A percentile compares a stretch with the other conserved stretches of the same genome.
Conservation (phyloP, 2,888 invertebrate genomes). For the Panzeria rudis region DNA sequence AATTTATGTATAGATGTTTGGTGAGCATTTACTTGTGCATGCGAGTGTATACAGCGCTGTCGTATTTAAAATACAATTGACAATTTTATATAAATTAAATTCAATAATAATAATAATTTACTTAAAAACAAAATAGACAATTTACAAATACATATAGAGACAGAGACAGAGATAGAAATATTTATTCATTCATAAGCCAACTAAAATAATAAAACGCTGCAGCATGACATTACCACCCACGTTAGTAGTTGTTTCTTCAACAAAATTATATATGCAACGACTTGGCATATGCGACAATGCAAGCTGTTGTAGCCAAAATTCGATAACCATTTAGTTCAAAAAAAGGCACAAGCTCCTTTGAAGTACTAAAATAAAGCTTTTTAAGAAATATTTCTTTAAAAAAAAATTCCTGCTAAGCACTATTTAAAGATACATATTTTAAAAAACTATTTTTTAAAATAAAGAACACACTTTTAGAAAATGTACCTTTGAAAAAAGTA, state of each 20-base stretch:
- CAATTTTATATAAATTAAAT: conserved; percentile 60
- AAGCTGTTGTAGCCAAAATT: conserved; percentile 6
- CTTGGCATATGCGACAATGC: conserved; percentile 42
- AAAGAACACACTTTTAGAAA: neutral
- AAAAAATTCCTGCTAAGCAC: too few species aligned
- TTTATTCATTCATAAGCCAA: conserved; percentile 47
- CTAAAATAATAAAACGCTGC: conserved; percentile 38
- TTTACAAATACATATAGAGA: neutral
- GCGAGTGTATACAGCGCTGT: conserved; percentile 12
- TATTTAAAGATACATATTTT: neutral
- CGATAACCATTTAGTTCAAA: neutral
- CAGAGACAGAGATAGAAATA: neutral
- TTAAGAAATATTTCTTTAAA: neutral
- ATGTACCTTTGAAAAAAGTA: neutral
- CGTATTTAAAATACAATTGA: conserved; percentile 59
- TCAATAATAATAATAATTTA: conserved; percentile 59
- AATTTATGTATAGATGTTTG: conserved; percentile 29
- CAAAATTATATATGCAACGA: conserved; percentile 34
- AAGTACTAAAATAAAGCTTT: too few species aligned
- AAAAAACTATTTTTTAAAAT: neutral
- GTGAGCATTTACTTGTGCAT: conserved; percentile 16
- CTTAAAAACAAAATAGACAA: conserved; percentile 16
- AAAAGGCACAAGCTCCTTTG: neutral
- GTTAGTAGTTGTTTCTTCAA: conserved; percentile 53
- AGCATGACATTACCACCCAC: conserved; percentile 69